phyloP scores from a whole-genome alignment of 2,888 invertebrate species.

The Mechanitis mazaeus region DNA sequence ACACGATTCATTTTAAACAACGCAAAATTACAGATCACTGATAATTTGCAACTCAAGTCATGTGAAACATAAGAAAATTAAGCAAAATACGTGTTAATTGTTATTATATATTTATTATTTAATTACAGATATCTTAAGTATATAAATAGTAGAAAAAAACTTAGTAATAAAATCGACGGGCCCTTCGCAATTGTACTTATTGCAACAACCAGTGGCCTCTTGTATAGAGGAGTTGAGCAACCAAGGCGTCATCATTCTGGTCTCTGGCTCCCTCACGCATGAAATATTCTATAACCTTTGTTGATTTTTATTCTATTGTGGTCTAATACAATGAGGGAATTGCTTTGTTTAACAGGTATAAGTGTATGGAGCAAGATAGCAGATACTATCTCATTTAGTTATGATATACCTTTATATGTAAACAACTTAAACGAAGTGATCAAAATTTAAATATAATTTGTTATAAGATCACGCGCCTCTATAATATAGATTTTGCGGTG shows the following conservation, averaged over 20 bases:
- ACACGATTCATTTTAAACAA: constrained; percentile 24
- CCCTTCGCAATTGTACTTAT: constrained; percentile 31
- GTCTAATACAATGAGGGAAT: constrained; percentile 10
- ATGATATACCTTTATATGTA: not conserved
- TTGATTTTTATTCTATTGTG: constrained; percentile 21
- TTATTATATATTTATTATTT: not conserved
- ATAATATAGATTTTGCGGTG: not conserved
- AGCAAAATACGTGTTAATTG: too few relatives aligned
- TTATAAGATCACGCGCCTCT: not conserved
- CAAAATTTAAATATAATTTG: not conserved
- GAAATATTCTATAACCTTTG: constrained; percentile 25
- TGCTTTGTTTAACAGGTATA: constrained; percentile 4
- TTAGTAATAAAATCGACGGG: constrained; percentile 20
- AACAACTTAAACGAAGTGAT: not conserved
- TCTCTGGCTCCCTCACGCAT: constrained; percentile 21
- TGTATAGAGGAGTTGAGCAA: constrained; percentile 21
- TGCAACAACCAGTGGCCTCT: constrained; percentile 26
- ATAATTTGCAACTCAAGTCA: constrained; percentile 1
- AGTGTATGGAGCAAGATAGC: not conserved
- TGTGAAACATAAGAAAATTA: too few relatives aligned
- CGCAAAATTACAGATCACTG: constrained; percentile 9
- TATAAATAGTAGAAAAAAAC: constrained; percentile 4
- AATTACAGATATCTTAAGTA: constrained; percentile 6
- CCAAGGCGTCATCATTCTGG: constrained; percentile 15
- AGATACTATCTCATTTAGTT: not conserved